phyloP scores from a whole-genome alignment of 1,140 invertebrate species.

The Euglossa dilemma region DNA sequence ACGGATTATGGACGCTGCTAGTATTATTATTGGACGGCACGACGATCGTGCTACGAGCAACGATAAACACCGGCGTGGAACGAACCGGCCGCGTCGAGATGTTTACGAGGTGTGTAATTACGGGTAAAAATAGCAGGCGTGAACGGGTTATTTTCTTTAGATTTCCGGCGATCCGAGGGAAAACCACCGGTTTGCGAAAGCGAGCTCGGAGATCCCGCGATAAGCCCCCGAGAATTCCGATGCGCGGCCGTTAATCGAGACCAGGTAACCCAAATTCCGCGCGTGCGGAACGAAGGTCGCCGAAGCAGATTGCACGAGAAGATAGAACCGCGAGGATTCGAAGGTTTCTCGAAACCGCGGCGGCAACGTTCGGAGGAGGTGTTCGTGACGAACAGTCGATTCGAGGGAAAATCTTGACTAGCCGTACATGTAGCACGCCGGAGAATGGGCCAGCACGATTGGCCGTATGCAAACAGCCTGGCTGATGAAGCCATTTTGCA shows the following conservation, averaged over 20 bases:
- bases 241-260: too few species aligned
- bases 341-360: background rate
- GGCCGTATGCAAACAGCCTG: constrained; percentile 45
- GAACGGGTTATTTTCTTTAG: background rate
- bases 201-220: too few species aligned
- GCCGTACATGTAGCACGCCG: background rate
- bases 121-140: constrained; percentile 3
- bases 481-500: constrained; percentile 64
- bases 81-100: constrained; percentile 2
- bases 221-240: too few species aligned
- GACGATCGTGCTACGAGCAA: constrained; percentile 19
- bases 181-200: background rate
- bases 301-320: too few species aligned
- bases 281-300: too few species aligned
- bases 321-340: too few species aligned
- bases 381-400: background rate
- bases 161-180: background rate
- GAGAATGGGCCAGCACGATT: constrained; percentile 23
- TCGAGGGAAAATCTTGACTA: background rate
- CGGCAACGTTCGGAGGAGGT: background rate
- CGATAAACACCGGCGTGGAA: constrained; percentile 36
- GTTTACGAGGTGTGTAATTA: constrained; percentile 39
- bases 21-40: constrained; percentile 30
- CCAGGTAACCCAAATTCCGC: too few species aligned
- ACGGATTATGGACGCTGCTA: constrained; percentile 30